These are phyloP conservation scores for Copidosoma floridanum DNA, from an alignment of 1,140 invertebrate species.

Conservation along the genomic window DNA sequence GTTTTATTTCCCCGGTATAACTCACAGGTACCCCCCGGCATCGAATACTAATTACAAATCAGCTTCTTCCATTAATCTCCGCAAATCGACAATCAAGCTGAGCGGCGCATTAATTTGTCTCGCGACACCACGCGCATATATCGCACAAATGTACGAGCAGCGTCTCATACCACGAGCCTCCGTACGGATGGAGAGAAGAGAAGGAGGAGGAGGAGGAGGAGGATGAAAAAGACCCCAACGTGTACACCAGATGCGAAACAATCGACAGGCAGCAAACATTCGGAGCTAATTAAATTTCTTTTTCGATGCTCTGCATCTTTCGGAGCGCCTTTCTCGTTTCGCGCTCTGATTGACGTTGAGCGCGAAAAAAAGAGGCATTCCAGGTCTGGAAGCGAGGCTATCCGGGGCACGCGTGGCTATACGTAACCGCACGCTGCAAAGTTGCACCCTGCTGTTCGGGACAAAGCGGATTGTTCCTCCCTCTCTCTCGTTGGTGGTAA, in stretches of 20 bases:
- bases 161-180: too few relatives aligned
- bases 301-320: not conserved
- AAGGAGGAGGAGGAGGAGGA: too few relatives aligned
- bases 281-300: constrained; percentile 13
- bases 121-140: not conserved
- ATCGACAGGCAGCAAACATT: not conserved
- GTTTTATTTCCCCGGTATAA: not conserved
- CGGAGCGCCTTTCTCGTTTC: too few relatives aligned
- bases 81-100: constrained; percentile 2
- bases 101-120: constrained; percentile 13
- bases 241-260: not conserved
- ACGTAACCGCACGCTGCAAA: not conserved
- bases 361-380: not conserved
- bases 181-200: too few relatives aligned
- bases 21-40: not conserved
- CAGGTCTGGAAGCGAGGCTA: not conserved
- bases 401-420: too few relatives aligned
- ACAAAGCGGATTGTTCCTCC: constrained; percentile 22
- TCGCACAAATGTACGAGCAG: not conserved
- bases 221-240: too few relatives aligned
- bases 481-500: constrained; percentile 20
- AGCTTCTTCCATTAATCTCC: not conserved
- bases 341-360: not conserved
- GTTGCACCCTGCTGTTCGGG: not conserved
- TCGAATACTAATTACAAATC: constrained; percentile 13